phyloP scores from a whole-genome alignment of 2,113 vertebrate species.

The Salvator merianae region DNA sequence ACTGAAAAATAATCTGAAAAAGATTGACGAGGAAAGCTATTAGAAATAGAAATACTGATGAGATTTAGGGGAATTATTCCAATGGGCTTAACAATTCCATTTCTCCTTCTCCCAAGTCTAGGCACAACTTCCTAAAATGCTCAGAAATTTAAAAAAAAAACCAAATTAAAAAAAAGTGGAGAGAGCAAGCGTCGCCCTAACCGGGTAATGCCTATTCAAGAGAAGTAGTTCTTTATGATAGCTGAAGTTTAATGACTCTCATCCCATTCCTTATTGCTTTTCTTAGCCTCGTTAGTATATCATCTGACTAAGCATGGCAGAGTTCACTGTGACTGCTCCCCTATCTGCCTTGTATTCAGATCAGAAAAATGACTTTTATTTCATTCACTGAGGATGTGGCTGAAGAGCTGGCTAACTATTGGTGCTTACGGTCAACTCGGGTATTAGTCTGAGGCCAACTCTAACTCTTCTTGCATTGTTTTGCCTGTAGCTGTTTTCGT shows the following conservation, averaged over 20 bases:
- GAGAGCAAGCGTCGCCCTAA: conserved; percentile 16
- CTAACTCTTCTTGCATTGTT: background rate
- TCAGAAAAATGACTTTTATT: background rate
- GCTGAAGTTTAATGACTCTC: background rate
- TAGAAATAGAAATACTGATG: background rate
- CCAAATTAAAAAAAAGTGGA: background rate
- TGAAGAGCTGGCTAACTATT: background rate
- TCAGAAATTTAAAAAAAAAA: conserved; percentile 19
- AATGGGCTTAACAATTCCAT: background rate
- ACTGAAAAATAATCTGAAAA: background rate
- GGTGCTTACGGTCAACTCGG: background rate
- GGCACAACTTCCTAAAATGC: background rate
- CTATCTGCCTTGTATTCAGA: rapidly evolving
- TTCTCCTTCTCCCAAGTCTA: background rate
- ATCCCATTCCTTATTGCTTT: background rate
- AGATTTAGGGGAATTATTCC: background rate
- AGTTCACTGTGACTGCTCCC: background rate
- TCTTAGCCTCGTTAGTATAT: background rate
- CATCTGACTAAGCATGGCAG: background rate
- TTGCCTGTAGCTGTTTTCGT: conserved; percentile 14
- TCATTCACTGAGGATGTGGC: background rate
- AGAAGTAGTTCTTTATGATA: background rate
- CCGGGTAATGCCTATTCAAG: conserved; percentile 24
- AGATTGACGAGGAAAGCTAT: background rate
- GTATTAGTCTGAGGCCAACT: background rate